A percentile compares a stretch with the other conserved stretches of the same genome.
Conservation (phyloP, 1,140 invertebrate species). For the Goniozus legneri region DNA sequence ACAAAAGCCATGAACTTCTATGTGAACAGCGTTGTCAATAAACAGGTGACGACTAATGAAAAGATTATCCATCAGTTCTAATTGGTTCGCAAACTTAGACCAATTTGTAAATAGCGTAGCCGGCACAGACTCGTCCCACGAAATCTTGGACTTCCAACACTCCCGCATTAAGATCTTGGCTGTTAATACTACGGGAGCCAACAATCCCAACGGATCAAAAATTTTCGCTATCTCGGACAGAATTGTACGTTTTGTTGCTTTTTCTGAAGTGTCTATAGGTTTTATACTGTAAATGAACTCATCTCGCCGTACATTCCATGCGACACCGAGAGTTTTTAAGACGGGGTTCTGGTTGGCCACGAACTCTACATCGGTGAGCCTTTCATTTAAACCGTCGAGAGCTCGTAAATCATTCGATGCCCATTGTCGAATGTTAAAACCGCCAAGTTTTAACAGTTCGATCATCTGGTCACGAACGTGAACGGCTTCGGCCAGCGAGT, state of each 20-base stretch:
- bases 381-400: not conserved
- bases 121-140: slow-evolving; percentile 1
- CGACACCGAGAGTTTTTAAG: not conserved
- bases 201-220: no score
- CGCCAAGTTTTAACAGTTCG: not conserved
- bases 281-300: not conserved
- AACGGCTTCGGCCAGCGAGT: no score
- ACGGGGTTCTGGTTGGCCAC: not conserved
- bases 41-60: not conserved
- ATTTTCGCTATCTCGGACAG: no score
- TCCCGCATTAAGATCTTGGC: slow-evolving; percentile 1
- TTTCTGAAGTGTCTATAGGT: not conserved
- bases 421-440: not conserved
- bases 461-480: not conserved
- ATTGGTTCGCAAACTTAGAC: not conserved
- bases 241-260: no score
- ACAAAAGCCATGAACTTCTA: no score
- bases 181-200: not conserved
- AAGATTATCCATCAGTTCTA: not conserved
- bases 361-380: not conserved
- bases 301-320: not conserved
- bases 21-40: not conserved
- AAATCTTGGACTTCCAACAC: not conserved
- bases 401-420: not conserved
- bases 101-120: not conserved